Conservation (phyloP, 2,888 invertebrate species). For the Deilephila porcellus region DNA sequence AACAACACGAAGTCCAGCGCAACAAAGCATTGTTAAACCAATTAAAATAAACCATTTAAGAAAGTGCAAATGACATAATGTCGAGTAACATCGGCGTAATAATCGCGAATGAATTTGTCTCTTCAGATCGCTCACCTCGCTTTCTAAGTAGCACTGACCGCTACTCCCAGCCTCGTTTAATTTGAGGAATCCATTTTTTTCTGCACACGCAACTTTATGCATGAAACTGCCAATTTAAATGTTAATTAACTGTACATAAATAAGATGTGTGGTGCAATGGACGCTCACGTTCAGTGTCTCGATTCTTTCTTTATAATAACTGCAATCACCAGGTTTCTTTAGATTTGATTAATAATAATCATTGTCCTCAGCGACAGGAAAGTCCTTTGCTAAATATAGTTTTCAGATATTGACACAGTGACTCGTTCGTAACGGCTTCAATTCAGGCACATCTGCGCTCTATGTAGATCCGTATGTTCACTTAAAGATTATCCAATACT, state of each 20-base stretch:
- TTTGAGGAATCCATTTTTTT: constrained; percentile 19
- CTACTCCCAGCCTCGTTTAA: constrained; percentile 2
- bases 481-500: too few species aligned
- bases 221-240: constrained; percentile 11
- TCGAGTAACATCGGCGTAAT: constrained; percentile 11
- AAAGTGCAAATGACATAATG: constrained; percentile 22
- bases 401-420: too few species aligned
- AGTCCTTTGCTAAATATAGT: too few species aligned
- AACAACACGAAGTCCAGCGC: neutral
- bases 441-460: too few species aligned
- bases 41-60: constrained; percentile 11
- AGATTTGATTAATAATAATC: neutral
- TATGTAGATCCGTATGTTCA: too few species aligned
- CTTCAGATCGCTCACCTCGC: constrained; percentile 13
- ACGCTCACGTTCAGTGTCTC: neutral
- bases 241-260: neutral
- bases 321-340: neutral
- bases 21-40: neutral
- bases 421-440: too few species aligned
- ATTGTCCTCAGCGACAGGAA: too few species aligned
- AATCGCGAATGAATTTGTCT: constrained; percentile 29
- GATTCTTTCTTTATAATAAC: too few species aligned
- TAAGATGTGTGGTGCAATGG: neutral
- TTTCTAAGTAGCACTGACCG: constrained; percentile 30
- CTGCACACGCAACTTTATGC: constrained; percentile 15